Conservation (phyloP, 2,797 vertebrate genomes). For the Micrastur ruficollis region DNA sequence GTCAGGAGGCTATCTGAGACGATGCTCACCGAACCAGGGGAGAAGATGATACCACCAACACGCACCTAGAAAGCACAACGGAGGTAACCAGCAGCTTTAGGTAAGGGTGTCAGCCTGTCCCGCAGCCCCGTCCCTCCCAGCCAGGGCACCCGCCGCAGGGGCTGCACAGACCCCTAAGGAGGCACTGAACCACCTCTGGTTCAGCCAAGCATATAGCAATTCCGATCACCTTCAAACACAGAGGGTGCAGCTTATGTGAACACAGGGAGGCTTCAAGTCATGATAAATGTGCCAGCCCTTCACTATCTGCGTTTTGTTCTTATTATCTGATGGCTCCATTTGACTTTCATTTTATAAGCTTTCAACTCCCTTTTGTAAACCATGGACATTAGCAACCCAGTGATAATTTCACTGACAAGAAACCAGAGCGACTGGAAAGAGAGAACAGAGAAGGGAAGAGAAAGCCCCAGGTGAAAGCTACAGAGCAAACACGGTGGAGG, state of each 20-base stretch:
- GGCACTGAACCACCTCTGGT: accelerated
- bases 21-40: slow-evolving; percentile 90
- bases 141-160: not conserved
- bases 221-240: not conserved
- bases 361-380: slow-evolving; percentile 47
- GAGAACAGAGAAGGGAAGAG: not conserved
- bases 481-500: not conserved
- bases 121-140: not conserved
- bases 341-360: slow-evolving; percentile 65
- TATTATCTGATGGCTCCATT: slow-evolving; percentile 68
- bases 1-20: slow-evolving; percentile 95
- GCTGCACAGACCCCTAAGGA: not conserved
- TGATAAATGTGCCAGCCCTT: slow-evolving; percentile 56
- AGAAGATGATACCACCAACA: slow-evolving; percentile 92
- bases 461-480: not conserved
- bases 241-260: not conserved
- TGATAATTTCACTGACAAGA: slow-evolving; percentile 28
- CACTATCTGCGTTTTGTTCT: slow-evolving; percentile 39
- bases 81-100: not conserved
- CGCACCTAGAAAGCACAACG: slow-evolving; percentile 81
- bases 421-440: not conserved
- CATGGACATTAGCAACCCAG: not conserved
- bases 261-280: slow-evolving; percentile 4
- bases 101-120: not conserved
- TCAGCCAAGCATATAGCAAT: not conserved